Conservation (phyloP, 2,888 invertebrate genomes). For the Ariolimax columbianus region DNA sequence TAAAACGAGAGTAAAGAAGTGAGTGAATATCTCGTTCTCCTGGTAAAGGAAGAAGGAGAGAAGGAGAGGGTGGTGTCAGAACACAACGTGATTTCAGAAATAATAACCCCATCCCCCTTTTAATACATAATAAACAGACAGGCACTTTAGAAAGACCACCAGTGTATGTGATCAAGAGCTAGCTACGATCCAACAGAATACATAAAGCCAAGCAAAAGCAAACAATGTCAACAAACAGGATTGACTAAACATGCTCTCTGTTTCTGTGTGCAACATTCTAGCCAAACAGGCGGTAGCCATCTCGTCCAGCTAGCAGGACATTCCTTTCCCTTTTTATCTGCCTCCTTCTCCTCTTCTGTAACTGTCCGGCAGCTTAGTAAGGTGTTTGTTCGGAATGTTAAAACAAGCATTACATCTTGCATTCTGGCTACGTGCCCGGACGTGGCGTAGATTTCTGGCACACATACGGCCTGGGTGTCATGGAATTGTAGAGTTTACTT, state of each 20-base stretch:
- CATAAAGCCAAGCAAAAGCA: not conserved
- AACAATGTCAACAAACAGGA: not conserved
- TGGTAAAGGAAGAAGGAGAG: no score
- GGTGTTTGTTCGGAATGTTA: constrained; percentile 9
- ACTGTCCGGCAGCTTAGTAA: not conserved
- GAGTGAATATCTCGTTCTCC: no score
- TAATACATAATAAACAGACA: no score
- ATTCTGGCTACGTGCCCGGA: not conserved
- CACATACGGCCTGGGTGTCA: not conserved
- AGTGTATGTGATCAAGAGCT: no score
- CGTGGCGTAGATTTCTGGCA: not conserved
- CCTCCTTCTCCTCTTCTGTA: not conserved
- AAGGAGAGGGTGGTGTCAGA: no score
- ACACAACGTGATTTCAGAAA: no score
- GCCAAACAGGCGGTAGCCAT: constrained; percentile 11
- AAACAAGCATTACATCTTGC: constrained; percentile 9
- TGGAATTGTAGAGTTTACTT: constrained; percentile 21
- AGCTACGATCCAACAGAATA: not conserved
- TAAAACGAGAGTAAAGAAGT: no score
- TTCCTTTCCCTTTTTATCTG: not conserved
- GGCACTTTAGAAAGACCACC: no score
- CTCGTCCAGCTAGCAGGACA: not conserved
- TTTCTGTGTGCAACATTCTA: constrained; percentile 30
- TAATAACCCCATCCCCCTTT: no score
- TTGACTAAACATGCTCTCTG: not conserved